Conservation (phyloP, 2,888 invertebrate genomes). For the Caenorhabditis zanzibari region DNA sequence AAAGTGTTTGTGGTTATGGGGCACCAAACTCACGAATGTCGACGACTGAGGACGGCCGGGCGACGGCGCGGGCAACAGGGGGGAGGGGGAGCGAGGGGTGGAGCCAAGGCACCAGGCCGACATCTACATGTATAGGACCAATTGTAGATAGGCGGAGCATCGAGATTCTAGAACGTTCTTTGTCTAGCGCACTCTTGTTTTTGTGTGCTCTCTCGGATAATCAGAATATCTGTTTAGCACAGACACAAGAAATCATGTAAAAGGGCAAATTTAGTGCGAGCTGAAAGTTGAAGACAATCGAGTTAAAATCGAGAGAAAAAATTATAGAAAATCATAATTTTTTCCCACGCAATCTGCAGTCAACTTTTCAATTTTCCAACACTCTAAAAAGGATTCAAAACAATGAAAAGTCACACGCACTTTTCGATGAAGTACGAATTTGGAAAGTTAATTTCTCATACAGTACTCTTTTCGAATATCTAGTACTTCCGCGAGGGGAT, state of each 20-base stretch:
- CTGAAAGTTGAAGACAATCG: background rate
- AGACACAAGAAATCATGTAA: background rate
- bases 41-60: slow-evolving; percentile 41
- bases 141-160: slow-evolving; percentile 63
- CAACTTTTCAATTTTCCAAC: background rate
- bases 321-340: background rate
- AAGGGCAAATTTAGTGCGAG: background rate
- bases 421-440: background rate
- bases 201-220: background rate
- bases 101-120: slow-evolving; percentile 55
- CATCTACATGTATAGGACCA: slow-evolving; percentile 58
- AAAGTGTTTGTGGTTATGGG: slow-evolving; percentile 28
- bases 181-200: slow-evolving; percentile 16
- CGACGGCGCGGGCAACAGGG: slow-evolving; percentile 32
- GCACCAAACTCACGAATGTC: slow-evolving; percentile 62
- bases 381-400: background rate
- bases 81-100: slow-evolving; percentile 55
- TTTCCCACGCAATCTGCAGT: background rate
- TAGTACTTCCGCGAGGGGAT: too few species aligned
- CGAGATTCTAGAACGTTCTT: slow-evolving; percentile 18
- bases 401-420: background rate
- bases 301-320: background rate
- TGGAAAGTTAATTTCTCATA: background rate
- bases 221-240: background rate
- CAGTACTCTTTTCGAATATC: too few species aligned